phyloP scores from a whole-genome alignment of 2,888 invertebrate genomes.

The Chloroclystis v-ata region DNA sequence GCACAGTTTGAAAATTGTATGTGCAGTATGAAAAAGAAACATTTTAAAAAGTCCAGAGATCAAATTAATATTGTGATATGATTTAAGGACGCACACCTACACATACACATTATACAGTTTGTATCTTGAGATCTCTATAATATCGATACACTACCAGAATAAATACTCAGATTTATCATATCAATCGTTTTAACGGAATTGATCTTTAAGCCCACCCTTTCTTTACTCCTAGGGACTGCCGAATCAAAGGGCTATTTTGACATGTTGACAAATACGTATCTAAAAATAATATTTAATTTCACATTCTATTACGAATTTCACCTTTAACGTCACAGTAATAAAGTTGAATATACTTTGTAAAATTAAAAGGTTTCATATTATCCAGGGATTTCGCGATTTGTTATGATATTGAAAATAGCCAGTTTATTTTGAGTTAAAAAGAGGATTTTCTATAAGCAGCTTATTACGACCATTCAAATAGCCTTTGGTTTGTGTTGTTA shows the following conservation, averaged over 20 bases:
- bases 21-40: too few species aligned
- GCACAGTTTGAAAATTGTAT: too few species aligned
- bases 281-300: slow-evolving; percentile 52
- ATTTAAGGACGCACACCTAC: too few species aligned
- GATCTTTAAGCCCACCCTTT: slow-evolving; percentile 40
- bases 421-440: slow-evolving; percentile 33
- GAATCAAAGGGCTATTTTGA: slow-evolving; percentile 74
- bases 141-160: too few species aligned
- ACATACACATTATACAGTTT: too few species aligned
- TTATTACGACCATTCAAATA: slow-evolving; percentile 36
- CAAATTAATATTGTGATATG: too few species aligned
- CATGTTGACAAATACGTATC: slow-evolving; percentile 70
- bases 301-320: slow-evolving; percentile 13
- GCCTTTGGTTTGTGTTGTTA: too few species aligned
- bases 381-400: slow-evolving; percentile 68
- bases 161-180: slow-evolving; percentile 1
- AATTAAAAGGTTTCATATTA: slow-evolving; percentile 56
- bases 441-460: slow-evolving; percentile 40
- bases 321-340: slow-evolving; percentile 14
- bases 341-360: slow-evolving; percentile 11
- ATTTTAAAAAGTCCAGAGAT: too few species aligned
- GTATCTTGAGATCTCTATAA: too few species aligned
- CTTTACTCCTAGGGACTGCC: slow-evolving; percentile 39
- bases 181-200: slow-evolving; percentile 53
- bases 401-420: slow-evolving; percentile 55